Percentiles rank a stretch among this genome's conserved stretches.
Evolutionary conservation across 2,797 vertebrate species (phyloP).

Genomic region (Acropternis orthonyx): DNA sequence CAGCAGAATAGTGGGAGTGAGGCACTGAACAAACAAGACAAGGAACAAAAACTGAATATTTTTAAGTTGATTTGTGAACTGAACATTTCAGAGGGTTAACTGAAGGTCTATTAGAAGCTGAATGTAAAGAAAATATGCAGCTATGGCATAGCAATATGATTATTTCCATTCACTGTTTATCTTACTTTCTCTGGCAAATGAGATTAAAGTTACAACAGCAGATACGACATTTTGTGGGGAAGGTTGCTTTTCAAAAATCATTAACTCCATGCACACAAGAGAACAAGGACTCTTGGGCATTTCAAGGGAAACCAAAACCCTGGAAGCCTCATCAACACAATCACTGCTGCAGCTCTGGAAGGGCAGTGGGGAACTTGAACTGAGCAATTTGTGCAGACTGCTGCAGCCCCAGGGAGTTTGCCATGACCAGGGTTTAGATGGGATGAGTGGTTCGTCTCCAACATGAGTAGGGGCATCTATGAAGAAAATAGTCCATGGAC

Average conservation of each 20-base stretch:
- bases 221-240: not conserved
- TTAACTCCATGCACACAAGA: not conserved
- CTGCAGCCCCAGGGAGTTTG: not conserved
- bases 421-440: not conserved
- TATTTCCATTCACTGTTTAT: constrained; percentile 38
- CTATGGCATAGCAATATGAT: not conserved
- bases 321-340: accelerated
- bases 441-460: not conserved
- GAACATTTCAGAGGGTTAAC: not conserved
- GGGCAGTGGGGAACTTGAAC: not conserved
- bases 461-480: accelerated
- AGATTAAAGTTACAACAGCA: constrained; percentile 24
- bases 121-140: not conserved
- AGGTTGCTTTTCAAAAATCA: not conserved
- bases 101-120: not conserved
- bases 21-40: not conserved
- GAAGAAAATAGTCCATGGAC: not conserved
- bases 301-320: not conserved
- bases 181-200: not conserved
- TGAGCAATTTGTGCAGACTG: accelerated
- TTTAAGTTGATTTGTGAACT: not conserved
- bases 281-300: not conserved
- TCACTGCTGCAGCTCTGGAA: accelerated
- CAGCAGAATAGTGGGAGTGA: constrained; percentile 1
- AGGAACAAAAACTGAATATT: not conserved